phyloP scores from a whole-genome alignment of 2,797 vertebrate genomes.

The Fistularia tabacaria region DNA sequence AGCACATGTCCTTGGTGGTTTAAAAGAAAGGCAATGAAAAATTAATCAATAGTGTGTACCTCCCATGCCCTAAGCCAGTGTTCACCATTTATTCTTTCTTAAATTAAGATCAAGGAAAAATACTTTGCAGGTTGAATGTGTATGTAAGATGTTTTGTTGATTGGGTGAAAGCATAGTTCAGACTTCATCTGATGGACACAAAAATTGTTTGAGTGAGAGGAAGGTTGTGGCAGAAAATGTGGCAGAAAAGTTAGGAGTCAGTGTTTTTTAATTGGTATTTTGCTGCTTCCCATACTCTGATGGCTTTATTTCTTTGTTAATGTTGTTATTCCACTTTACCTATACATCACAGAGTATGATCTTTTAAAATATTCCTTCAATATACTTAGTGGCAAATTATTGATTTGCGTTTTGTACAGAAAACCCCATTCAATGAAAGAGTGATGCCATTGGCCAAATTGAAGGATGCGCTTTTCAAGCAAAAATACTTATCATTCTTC shows the following conservation, averaged over 20 bases:
- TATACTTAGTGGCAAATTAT: too few species aligned
- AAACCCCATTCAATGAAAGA: too few species aligned
- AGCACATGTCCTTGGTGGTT: slow-evolving; percentile 73
- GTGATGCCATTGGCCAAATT: too few species aligned
- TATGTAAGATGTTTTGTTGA: slow-evolving; percentile 56
- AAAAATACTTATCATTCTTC: too few species aligned
- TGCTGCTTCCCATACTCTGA: slow-evolving; percentile 8
- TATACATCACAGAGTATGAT: background rate
- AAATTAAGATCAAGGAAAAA: slow-evolving; percentile 70
- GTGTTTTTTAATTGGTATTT: slow-evolving; percentile 19
- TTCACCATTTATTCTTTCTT: slow-evolving; percentile 61
- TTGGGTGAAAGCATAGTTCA: slow-evolving; percentile 45
- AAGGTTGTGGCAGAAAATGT: slow-evolving; percentile 23
- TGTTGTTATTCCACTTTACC: background rate
- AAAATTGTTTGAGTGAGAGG: slow-evolving; percentile 28
- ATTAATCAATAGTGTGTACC: slow-evolving; percentile 64
- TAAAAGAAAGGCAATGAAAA: slow-evolving; percentile 71
- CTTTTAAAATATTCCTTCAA: too few species aligned
- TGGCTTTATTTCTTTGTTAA: slow-evolving; percentile 1
- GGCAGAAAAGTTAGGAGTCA: slow-evolving; percentile 8
- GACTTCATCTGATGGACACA: slow-evolving; percentile 46
- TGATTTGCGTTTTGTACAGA: too few species aligned
- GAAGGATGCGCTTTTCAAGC: too few species aligned
- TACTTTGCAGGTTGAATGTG: slow-evolving; percentile 36
- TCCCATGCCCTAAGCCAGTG: slow-evolving; percentile 51